Evolutionary conservation across 2,113 vertebrate species (phyloP), one percentile per base, ranked within the genome.

Genomic region (Oriolus oriolus): DNA sequence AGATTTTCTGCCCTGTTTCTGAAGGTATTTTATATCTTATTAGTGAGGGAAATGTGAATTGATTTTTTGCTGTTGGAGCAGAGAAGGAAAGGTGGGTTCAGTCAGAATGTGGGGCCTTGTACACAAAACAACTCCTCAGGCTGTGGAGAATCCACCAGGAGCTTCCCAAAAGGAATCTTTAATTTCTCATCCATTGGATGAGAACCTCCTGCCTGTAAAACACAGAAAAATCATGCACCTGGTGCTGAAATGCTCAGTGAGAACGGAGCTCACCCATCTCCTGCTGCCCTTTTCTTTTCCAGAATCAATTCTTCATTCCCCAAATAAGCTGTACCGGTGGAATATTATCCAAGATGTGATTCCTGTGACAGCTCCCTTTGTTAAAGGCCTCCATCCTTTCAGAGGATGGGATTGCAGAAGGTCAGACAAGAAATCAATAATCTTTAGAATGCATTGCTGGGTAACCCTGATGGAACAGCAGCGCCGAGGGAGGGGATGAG

Each of bases 341-440:
- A 69, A 31, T 41, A 68, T 71, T 61, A 53, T 57, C 64, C 82
- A 28, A 47, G 70, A 22, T 8, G 30, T 5, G 30, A 76, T 56
- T 52, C 33, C 90, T 47, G 50, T 5, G 54, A 14, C 6, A 12
- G 11, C 7, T 89, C 3, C 31, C 27, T 84, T 54, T 60, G 69
- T 44, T 3, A 57, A 75, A 52, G 76, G 41, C 18, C n/a, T 63
- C 76, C 71, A 47, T 41, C 91, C 66, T 80, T 69, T 19, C 71
- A 39, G 74, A 80, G 7, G 8, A 59, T 65, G 84, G 73, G 37
- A 59, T 30, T 44, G 83, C 95, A 76, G 89, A 87, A 97, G 97
- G 95, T 96, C 97, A 96, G 84, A 23, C 66, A 80, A 52, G 82
- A 96, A 95, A 92, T 94, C 94, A 91, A 96, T 96, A 94, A 83